phyloP scores from a whole-genome alignment of 2,113 vertebrate genomes.

The Petrocephalus microphthalmus region DNA sequence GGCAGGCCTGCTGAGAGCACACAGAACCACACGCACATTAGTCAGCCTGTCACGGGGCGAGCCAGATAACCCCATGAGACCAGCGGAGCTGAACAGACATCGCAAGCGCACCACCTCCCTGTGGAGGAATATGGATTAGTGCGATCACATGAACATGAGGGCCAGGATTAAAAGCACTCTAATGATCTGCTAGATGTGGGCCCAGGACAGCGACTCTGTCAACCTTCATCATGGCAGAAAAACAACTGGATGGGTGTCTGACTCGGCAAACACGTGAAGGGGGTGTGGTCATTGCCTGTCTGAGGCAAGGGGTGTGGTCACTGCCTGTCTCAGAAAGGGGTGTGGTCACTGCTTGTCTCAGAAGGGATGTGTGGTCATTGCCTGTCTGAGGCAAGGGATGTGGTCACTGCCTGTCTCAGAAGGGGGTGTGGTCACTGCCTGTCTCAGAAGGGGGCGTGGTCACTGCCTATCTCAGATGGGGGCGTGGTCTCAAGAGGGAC shows the following conservation, averaged over 20 bases:
- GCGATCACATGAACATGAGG: too few relatives aligned
- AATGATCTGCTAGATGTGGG: background rate
- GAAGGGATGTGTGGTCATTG: background rate
- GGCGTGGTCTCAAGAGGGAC: too few relatives aligned
- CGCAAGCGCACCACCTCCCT: background rate
- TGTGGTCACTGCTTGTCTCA: background rate
- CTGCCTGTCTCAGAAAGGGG: background rate
- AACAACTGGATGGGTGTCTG: background rate
- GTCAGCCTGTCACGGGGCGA: background rate
- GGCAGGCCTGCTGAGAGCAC: background rate
- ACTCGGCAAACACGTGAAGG: background rate
- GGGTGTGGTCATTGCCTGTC: background rate
- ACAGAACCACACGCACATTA: background rate
- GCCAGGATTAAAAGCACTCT: background rate
- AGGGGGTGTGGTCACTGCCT: background rate
- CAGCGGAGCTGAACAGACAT: background rate
- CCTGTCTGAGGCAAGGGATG: fast-evolving
- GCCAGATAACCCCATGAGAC: background rate
- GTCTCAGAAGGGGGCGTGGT: background rate
- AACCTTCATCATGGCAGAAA: background rate
- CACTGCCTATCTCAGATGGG: too few relatives aligned
- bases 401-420: background rate
- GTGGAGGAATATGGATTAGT: constrained; percentile 5
- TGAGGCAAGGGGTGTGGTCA: background rate
- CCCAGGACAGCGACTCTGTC: background rate